phyloP scores from a whole-genome alignment of 2,888 invertebrate species.

The Apocheima hispidaria region DNA sequence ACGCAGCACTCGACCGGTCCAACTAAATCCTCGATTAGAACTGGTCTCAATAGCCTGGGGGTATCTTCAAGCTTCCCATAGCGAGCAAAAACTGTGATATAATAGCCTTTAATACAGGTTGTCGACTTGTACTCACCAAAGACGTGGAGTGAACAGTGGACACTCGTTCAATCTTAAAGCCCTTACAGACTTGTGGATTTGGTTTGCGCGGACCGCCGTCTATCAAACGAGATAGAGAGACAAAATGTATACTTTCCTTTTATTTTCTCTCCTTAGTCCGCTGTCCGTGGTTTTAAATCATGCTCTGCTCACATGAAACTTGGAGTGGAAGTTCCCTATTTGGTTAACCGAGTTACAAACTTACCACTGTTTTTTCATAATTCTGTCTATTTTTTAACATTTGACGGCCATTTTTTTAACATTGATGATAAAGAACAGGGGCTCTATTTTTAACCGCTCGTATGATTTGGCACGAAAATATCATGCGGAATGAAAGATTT shows the following conservation, averaged over 20 bases:
- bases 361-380: not conserved
- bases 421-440: too few species aligned
- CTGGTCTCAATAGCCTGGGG: conserved; percentile 42
- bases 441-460: too few species aligned
- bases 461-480: too few species aligned
- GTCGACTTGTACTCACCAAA: conserved; percentile 17
- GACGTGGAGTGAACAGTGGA: conserved; percentile 12
- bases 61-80: conserved; percentile 27
- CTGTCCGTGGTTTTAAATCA: too few species aligned
- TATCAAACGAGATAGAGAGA: too few species aligned
- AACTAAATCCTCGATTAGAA: conserved; percentile 38
- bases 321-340: not conserved
- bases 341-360: not conserved
- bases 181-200: not conserved
- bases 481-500: too few species aligned
- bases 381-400: too few species aligned
- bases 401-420: too few species aligned
- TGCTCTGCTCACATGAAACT: not conserved
- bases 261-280: too few species aligned
- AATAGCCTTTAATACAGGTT: conserved; percentile 34
- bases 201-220: too few species aligned
- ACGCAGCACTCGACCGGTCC: not conserved
- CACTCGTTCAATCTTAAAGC: conserved; percentile 8
- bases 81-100: conserved; percentile 33
- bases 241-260: too few species aligned